Base-by-base conservation (phyloP, 1,140 invertebrate genomes). In the Drusus annulatus region DNA sequence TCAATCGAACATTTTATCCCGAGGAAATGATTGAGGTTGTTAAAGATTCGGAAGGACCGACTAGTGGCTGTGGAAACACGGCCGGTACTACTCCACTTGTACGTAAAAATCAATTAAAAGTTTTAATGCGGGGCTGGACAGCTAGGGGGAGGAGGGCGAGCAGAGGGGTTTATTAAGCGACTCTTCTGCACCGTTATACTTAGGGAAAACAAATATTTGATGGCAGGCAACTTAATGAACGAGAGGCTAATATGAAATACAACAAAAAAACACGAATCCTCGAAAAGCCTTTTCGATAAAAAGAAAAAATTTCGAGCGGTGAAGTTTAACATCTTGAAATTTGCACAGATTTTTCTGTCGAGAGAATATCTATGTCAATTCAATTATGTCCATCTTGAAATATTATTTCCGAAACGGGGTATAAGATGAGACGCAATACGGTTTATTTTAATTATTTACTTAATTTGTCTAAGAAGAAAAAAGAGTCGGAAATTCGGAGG, bases 21-120 rank as follows among this genome's bases (percentile, higher is more conserved):
- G 0, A 8, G 5, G 1, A 45, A 45, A 8, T 45, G 36, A 13
- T 13, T 45, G 36, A 45, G 13, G 36, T 45, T 45, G 8, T 45
- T 45, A 45, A 45, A 10, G 0, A 45, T 13, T 56, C 54, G 0
- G n/a, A 19, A 21, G 19, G 54, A 60, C 58, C 58, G 13, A 23
- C 58, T 25, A 60, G 58, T 25, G 23, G 19, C 13, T 23, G 58
- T 25, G 19, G 58, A n/a, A 60, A 60, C 19, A 6, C 10, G 0
- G 21, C 19, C 15, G 58, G 21, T 21, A 15, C 21, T 60, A 15
- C n/a, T 50, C 23, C 45, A 23, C 31, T 69, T 23, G 17, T 71
- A 52, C 68, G 68, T 8, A 45, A 71, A 71, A 71, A 71, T 71
- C 68, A 71, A 71, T 71, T 71, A 71, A 71, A 71, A 71, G 36